These are phyloP conservation scores for Hypomecis punctinalis DNA, from an alignment of 2,888 invertebrate genomes.

Conservation along the genomic window DNA sequence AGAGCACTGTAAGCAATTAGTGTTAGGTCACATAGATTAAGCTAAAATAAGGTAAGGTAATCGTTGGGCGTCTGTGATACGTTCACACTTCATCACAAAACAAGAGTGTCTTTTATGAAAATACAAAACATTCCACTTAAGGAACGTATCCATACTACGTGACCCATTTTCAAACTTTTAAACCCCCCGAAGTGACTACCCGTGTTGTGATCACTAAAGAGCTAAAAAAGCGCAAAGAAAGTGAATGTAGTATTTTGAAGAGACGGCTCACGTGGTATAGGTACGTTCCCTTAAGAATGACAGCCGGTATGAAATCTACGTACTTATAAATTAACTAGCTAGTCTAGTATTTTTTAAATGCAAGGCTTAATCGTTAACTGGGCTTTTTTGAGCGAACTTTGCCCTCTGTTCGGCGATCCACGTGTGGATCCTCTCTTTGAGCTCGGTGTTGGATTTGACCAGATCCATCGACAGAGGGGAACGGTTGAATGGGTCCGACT, in stretches of 20 bases:
- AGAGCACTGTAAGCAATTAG: too few species aligned
- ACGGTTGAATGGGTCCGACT: constrained; percentile 98
- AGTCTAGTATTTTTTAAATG: constrained; percentile 40
- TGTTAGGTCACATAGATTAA: too few species aligned
- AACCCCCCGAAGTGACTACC: too few species aligned
- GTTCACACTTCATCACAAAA: neutral
- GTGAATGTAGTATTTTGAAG: too few species aligned
- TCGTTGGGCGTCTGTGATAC: neutral
- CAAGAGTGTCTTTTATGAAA: constrained; percentile 11
- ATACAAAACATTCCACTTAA: constrained; percentile 9
- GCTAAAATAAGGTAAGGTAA: neutral
- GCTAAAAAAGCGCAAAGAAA: too few species aligned
- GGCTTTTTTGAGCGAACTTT: constrained; percentile 61
- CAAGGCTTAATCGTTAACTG: constrained; percentile 44
- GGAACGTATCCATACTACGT: too few species aligned
- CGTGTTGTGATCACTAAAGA: too few species aligned
- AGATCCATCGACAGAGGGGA: constrained; percentile 97
- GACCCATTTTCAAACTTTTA: too few species aligned
- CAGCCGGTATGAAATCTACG: constrained; percentile 47
- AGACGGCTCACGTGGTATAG: too few species aligned
- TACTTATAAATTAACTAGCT: constrained; percentile 41
- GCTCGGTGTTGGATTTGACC: constrained; percentile 91
- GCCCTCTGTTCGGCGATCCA: constrained; percentile 90
- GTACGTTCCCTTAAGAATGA: constrained; percentile 3
- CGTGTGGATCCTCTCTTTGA: constrained; percentile 90